Percentiles rank a stretch among this genome's conserved stretches.
phyloP scores from a whole-genome alignment of 1,140 invertebrate genomes.

The Drosophila gunungcola region DNA sequence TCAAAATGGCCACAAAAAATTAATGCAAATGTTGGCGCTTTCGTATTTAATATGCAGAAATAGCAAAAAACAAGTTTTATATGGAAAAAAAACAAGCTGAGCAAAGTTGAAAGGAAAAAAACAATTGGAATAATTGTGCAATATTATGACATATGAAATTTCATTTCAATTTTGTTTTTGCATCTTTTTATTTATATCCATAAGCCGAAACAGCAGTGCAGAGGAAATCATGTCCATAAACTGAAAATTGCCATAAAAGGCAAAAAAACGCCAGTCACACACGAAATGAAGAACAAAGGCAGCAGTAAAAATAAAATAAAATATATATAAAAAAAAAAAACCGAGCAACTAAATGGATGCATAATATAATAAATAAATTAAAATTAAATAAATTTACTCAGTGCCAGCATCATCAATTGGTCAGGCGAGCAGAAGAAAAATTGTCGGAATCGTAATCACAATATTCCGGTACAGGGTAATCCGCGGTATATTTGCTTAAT shows the following conservation, averaged over 20 bases:
- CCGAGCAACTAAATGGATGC: conserved; percentile 25
- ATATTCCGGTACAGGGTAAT: conserved; percentile 1
- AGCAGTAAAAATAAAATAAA: conserved; percentile 5
- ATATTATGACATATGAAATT: conserved; percentile 62
- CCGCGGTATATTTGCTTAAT: background rate
- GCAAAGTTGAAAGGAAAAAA: conserved; percentile 29
- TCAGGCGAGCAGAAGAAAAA: conserved; percentile 1
- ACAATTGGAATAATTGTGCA: conserved; percentile 46
- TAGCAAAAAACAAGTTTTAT: conserved; percentile 23
- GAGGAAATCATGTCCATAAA: conserved; percentile 62
- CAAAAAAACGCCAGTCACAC: conserved; percentile 14
- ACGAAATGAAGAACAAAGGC: conserved; percentile 31
- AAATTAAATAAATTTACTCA: conserved; percentile 34
- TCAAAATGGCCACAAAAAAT: conserved; percentile 45
- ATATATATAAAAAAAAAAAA: background rate
- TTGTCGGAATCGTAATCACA: conserved; percentile 19
- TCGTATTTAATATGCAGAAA: conserved; percentile 50
- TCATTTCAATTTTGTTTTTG: conserved; percentile 61
- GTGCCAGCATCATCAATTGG: conserved; percentile 15
- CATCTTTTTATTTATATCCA: conserved; percentile 35
- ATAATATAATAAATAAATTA: conserved; percentile 59
- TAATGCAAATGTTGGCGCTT: conserved; percentile 52
- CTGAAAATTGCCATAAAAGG: conserved; percentile 43
- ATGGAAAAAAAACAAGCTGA: conserved; percentile 11
- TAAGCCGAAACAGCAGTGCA: conserved; percentile 21